These are phyloP conservation scores for Rhopilema esculentum DNA, from an alignment of 30 jellyfish, hydroid and myxozoan genomes.

Conservation along the genomic window DNA sequence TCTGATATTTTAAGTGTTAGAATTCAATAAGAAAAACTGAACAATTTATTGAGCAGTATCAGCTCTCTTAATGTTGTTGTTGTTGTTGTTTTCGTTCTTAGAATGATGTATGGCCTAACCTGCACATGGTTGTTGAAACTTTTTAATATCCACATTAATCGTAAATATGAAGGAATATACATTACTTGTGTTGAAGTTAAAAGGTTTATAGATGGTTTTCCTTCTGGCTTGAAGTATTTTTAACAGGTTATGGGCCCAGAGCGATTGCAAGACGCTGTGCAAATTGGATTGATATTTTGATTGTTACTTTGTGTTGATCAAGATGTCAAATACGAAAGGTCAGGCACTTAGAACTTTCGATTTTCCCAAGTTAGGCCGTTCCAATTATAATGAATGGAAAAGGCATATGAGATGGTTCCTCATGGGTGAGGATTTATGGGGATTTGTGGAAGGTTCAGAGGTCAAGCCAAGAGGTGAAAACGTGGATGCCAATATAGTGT, in stretches of 20 bases:
- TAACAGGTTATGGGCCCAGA: slow-evolving; percentile 21
- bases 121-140: not conserved
- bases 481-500: not conserved
- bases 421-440: slow-evolving; percentile 55
- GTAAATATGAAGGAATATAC: too few relatives aligned
- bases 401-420: slow-evolving; percentile 58
- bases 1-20: too few relatives aligned
- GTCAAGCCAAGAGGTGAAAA: slow-evolving; percentile 36
- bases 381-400: slow-evolving; percentile 57
- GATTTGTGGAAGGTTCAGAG: slow-evolving; percentile 65
- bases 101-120: not conserved
- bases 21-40: not conserved
- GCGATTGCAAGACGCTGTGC: too few relatives aligned
- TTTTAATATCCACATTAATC: too few relatives aligned
- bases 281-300: slow-evolving; percentile 19
- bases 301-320: slow-evolving; percentile 23
- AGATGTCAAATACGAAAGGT: slow-evolving; percentile 22
- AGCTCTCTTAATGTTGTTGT: not conserved
- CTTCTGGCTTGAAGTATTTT: too few relatives aligned
- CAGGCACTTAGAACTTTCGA: slow-evolving; percentile 17
- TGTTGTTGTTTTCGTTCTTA: not conserved
- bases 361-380: too few relatives aligned
- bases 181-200: too few relatives aligned
- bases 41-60: not conserved
- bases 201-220: too few relatives aligned